phyloP scores from a whole-genome alignment of 2,888 invertebrate species.

The Caenorhabditis panamensis region DNA sequence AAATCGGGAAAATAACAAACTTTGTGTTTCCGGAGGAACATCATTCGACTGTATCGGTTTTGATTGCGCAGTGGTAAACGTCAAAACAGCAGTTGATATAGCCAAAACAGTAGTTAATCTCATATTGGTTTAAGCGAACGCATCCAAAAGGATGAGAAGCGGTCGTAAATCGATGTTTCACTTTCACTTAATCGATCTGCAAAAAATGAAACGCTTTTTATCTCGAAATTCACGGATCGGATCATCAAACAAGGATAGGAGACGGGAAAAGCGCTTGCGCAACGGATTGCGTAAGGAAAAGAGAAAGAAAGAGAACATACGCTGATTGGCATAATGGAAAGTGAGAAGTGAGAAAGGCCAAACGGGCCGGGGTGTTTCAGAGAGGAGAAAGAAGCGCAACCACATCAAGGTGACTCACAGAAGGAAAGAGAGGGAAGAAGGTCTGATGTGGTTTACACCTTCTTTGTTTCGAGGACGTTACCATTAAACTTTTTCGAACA shows the following conservation, averaged over 20 bases:
- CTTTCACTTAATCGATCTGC: constrained; percentile 7
- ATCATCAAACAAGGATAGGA: constrained; percentile 14
- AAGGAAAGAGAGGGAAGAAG: constrained; percentile 10
- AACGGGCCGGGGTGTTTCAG: constrained; percentile 50
- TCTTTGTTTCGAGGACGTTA: constrained; percentile 45
- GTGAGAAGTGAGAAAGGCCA: constrained; percentile 57
- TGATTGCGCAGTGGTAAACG: constrained; percentile 41
- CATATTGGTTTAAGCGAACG: constrained; percentile 44
- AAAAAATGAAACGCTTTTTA: constrained; percentile 3
- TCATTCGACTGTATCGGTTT: constrained; percentile 55
- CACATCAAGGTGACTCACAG: constrained; percentile 44
- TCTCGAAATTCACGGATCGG: constrained; percentile 18
- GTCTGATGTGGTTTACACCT: constrained; percentile 57
- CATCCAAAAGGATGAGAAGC: constrained; percentile 38
- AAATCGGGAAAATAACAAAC: constrained; percentile 7
- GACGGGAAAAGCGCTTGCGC: neutral
- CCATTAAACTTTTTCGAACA: constrained; percentile 44
- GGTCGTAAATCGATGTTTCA: constrained; percentile 6
- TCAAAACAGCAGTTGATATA: constrained; percentile 34
- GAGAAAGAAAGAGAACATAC: constrained; percentile 29
- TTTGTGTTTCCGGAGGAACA: constrained; percentile 49
- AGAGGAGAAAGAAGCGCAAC: constrained; percentile 8
- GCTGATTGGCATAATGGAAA: constrained; percentile 62
- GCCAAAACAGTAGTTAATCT: constrained; percentile 37
- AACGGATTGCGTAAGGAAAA: constrained; percentile 5